phyloP scores from a whole-genome alignment of 1,140 invertebrate genomes.

The Elysia chlorotica region DNA sequence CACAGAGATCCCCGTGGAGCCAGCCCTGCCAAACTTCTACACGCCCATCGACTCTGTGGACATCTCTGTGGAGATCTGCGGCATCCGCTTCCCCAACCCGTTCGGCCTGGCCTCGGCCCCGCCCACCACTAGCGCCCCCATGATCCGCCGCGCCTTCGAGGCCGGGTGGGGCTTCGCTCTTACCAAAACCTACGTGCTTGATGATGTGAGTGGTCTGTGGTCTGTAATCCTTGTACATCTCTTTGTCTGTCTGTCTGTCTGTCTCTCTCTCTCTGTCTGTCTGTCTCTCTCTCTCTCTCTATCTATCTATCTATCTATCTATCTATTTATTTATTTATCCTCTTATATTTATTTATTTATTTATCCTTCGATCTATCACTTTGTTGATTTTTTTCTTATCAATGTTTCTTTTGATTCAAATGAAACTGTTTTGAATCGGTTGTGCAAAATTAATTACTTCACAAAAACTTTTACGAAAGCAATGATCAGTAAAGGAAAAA shows the following conservation, averaged over 20 bases:
- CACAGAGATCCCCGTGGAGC: conserved; percentile 70
- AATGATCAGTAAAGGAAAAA: neutral
- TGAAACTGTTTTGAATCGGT: no score
- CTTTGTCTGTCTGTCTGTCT: neutral
- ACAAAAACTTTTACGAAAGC: neutral
- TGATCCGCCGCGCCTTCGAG: conserved; percentile 94
- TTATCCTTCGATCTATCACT: neutral
- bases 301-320: no score
- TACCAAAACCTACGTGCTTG: conserved; percentile 93
- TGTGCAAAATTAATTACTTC: neutral
- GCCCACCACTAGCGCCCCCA: conserved; percentile 89
- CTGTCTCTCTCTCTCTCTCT: no score
- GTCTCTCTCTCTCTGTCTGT: no score
- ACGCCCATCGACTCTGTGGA: conserved; percentile 92
- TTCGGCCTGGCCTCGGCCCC: conserved; percentile 97
- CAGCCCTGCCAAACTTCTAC: conserved; percentile 87
- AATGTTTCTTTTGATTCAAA: no score
- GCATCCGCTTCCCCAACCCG: conserved; percentile 93
- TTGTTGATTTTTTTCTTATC: no score
- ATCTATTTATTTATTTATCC: no score
- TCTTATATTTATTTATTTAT: conserved; percentile 3
- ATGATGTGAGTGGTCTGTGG: conserved; percentile 90
- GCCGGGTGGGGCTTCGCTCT: conserved; percentile 96
- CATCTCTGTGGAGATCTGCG: conserved; percentile 88
- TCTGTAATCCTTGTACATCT: no score